phyloP scores from a whole-genome alignment of 2,888 invertebrate species.

The Platycheirus rosarum region DNA sequence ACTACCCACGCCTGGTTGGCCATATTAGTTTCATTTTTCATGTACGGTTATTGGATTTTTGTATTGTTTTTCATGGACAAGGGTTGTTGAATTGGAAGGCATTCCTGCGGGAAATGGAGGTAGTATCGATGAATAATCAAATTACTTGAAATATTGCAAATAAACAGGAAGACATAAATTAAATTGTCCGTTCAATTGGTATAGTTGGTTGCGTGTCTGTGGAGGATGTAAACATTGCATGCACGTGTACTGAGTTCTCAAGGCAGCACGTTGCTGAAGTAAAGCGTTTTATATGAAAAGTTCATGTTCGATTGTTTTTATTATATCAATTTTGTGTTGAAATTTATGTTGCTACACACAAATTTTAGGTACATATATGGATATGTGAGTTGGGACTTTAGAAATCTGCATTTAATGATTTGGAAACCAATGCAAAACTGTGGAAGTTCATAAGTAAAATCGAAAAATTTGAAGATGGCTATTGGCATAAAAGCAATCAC shows the following conservation, averaged over 20 bases:
- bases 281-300: too few relatives aligned
- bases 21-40: slow-evolving; percentile 17
- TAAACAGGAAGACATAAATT: not conserved
- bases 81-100: not conserved
- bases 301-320: too few relatives aligned
- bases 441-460: too few relatives aligned
- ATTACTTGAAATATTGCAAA: not conserved
- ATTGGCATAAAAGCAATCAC: too few relatives aligned
- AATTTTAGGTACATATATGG: too few relatives aligned
- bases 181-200: not conserved
- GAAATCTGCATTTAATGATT: too few relatives aligned
- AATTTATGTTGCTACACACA: too few relatives aligned
- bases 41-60: not conserved
- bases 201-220: slow-evolving; percentile 2
- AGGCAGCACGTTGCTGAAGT: too few relatives aligned
- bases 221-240: not conserved
- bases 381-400: too few relatives aligned
- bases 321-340: too few relatives aligned
- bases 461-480: too few relatives aligned
- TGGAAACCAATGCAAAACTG: too few relatives aligned
- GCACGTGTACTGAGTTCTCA: not conserved
- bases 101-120: slow-evolving; percentile 5
- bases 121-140: not conserved
- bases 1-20: slow-evolving; percentile 11
- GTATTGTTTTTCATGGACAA: not conserved